Evolutionary conservation across 2,797 vertebrate genomes (phyloP).

Genomic region (Notamacropus eugenii): DNA sequence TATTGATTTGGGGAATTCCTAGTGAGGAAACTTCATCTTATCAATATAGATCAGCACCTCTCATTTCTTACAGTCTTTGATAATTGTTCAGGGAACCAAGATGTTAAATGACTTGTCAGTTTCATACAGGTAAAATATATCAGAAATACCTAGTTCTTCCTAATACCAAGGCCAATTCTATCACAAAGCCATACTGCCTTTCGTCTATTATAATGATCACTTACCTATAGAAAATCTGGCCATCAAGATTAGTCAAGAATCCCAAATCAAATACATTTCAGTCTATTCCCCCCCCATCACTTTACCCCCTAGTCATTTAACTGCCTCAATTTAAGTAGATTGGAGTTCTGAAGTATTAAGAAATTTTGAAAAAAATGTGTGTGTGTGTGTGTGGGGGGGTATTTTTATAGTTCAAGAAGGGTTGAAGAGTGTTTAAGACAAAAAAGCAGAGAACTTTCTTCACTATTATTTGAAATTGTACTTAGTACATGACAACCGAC

Average conservation of each 20-base stretch:
- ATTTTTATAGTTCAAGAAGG: background rate
- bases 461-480: conserved; percentile 6
- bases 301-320: background rate
- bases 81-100: background rate
- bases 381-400: background rate
- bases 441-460: conserved; percentile 45
- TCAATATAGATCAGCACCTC: background rate
- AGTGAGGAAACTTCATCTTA: background rate
- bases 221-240: background rate
- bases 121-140: background rate
- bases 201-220: background rate
- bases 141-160: background rate
- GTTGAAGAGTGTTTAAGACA: conserved; percentile 41
- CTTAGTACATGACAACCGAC: background rate
- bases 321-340: background rate
- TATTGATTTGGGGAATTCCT: background rate
- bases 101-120: background rate
- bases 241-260: conserved; percentile 1
- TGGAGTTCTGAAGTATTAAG: background rate
- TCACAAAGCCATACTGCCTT: background rate
- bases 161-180: background rate
- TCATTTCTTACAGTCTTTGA: background rate
- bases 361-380: conserved; percentile 8
- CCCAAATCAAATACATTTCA: background rate
- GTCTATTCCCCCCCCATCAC: background rate